Base-by-base conservation (phyloP, 2,113 vertebrate species). In the Myotis lucifugus region DNA sequence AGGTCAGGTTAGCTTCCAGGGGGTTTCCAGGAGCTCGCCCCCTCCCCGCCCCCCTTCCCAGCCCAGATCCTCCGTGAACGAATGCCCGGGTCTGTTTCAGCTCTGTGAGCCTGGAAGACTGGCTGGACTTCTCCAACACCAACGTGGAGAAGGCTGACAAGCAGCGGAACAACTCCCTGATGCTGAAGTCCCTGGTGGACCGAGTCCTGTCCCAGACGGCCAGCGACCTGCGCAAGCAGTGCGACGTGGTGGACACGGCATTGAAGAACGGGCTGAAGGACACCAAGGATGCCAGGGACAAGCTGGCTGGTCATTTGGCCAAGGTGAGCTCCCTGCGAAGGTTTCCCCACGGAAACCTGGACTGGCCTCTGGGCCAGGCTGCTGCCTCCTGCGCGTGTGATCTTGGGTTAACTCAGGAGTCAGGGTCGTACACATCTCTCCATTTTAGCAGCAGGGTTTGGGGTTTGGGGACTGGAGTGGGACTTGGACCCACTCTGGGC, bases 131-230 rank as follows among this genome's bases (percentile, higher is more conserved):
- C 97, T 99, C 99, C 74, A 98, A 98, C 21, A 7, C 96, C 46
- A 99, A 99, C 4, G 97, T 99, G 66, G 94, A 97, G 93, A 99
- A 99, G 90, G 99, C 99, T 0, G 99, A 99, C 97, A 98, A 98
- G 78, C 99, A 99, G 98, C 98, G 98, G 84, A 99, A 96, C 91
- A 99, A 98, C 97, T 99, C 99, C 0, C 29, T 98, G 91, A 95
- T 97, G 0, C 98, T 99, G 56, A 97, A 98, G 81, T 95, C 96
- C 0, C 97, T 99, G 93, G 99, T 99, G 61, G 98, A 99, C 56
- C 96, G 98, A 89, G 97, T 99, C 66, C 98, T 99, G 85, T 98
- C 98, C 32, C 99, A 99, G 98, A 99, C 98, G 0, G 97, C 98
- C 0, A 52, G 73, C 0, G 99, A 99, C 97, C 97, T 99, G 95